Conservation (phyloP, 2,888 invertebrate genomes). For the Eupithecia insigniata region DNA sequence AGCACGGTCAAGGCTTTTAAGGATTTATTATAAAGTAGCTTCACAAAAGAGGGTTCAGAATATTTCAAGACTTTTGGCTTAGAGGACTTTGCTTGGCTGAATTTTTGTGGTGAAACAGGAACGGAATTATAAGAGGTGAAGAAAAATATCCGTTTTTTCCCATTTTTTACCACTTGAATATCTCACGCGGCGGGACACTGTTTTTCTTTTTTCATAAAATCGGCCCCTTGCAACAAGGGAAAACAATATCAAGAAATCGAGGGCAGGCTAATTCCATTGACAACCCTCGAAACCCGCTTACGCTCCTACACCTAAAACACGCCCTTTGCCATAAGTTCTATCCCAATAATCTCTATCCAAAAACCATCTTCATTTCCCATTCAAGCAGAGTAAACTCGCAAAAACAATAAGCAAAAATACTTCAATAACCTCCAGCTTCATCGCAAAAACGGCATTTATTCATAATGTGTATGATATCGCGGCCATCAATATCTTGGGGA, state of each 20-base stretch:
- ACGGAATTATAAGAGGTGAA: too few species aligned
- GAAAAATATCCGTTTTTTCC: too few species aligned
- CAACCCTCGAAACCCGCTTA: background rate
- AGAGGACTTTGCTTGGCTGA: background rate
- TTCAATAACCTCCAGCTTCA: constrained; percentile 20
- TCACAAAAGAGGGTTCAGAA: background rate
- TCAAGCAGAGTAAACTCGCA: constrained; percentile 2
- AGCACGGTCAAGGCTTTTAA: background rate
- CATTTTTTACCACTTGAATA: too few species aligned
- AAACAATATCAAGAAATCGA: too few species aligned
- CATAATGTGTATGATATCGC: constrained; percentile 47
- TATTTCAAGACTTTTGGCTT: background rate
- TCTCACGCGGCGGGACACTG: too few species aligned
- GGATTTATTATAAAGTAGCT: background rate
- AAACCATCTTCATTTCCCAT: background rate
- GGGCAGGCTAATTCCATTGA: too few species aligned
- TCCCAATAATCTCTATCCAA: background rate
- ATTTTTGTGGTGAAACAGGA: too few species aligned
- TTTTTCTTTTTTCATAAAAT: too few species aligned
- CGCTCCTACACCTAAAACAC: background rate
- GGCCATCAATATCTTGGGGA: constrained; percentile 55
- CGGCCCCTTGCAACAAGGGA: too few species aligned
- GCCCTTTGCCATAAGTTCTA: background rate
- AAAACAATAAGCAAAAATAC: constrained; percentile 17
- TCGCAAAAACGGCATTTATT: constrained; percentile 45